phyloP scores from a whole-genome alignment of 2,797 vertebrate species.

The Poeciliopsis gracilis region DNA sequence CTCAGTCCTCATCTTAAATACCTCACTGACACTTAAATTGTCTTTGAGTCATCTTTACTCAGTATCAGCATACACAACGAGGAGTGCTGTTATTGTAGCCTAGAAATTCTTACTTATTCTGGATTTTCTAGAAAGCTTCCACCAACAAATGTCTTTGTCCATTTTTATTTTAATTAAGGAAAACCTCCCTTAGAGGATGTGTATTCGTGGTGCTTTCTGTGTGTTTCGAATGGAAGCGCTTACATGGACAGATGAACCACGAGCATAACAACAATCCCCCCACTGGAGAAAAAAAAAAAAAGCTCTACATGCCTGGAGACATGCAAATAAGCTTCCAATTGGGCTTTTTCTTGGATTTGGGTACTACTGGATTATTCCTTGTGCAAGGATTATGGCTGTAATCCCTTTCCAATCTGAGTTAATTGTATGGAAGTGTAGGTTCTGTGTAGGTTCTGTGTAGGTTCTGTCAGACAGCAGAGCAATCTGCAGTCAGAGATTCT shows the following conservation, averaged over 20 bases:
- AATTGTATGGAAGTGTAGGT: slow-evolving; percentile 64
- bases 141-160: background rate
- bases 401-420: slow-evolving; percentile 78
- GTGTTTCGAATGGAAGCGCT: slow-evolving; percentile 37
- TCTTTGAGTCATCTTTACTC: background rate
- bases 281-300: background rate
- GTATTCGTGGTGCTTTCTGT: background rate
- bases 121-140: background rate
- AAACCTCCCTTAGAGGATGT: background rate
- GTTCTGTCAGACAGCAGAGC: slow-evolving; percentile 61
- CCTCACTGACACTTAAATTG: background rate
- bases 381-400: slow-evolving; percentile 81
- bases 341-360: slow-evolving; percentile 77
- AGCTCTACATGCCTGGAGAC: slow-evolving; percentile 32
- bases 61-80: background rate
- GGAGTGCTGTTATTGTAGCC: background rate
- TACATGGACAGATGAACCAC: slow-evolving; percentile 50
- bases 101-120: background rate
- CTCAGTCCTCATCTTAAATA: background rate
- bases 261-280: slow-evolving; percentile 51
- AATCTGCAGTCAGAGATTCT: slow-evolving; percentile 53
- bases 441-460: slow-evolving; percentile 62
- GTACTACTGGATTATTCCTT: slow-evolving; percentile 82
- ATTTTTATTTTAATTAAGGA: background rate
- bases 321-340: slow-evolving; percentile 61